Evolutionary conservation across 2,797 vertebrate species (phyloP), one percentile per base, ranked within the genome.

Genomic region (Propithecus deckenii): DNA sequence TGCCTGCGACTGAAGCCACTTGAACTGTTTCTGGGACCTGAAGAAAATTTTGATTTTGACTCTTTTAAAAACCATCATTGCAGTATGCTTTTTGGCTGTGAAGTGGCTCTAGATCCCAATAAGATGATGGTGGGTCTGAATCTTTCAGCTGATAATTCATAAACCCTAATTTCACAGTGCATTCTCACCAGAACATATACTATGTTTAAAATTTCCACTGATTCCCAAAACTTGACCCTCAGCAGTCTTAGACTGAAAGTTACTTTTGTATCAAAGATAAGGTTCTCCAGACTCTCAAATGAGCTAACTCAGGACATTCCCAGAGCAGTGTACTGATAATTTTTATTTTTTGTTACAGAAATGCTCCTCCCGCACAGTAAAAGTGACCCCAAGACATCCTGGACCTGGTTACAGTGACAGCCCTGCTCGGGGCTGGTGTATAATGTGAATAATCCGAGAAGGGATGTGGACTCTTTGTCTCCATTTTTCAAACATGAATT

Each of bases 151-250:
- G 32, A 43, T 80, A 71, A 71, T 93, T 38, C 52, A 63, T 50
- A 67, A 78, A 72, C 59, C 69, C 46, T 92, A 17, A 50, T 61
- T 96, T 97, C 93, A 96, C 78, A 97, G 57, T 87, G 15, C 55
- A 35, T 97, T 97, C 94, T 94, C 69, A 65, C 93, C 88, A 89
- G 93, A 96, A 98, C 94, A 89, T 87, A 65, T 83, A 48, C 57
- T 96, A 12, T 41, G 80, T 78, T 97, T 97, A 96, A 94, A 81
- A 84, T 89, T 86, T 97, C 97, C 96, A 97, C 94, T 85, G 83
- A 96, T 98, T 98, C 83, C 5, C 20, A 92, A 95, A 94, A 25
- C n/a, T 78, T 88, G 46, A 74, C 87, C n/a, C 25, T 94, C 75
- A 96, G 50, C 85, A 87, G 7, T 83, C 85, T 96, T 63, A 92